A percentile compares a stretch with the other conserved stretches of the same genome.
Conservation (phyloP, 2,113 vertebrate genomes). For the Chaetorhynchus papuensis region DNA sequence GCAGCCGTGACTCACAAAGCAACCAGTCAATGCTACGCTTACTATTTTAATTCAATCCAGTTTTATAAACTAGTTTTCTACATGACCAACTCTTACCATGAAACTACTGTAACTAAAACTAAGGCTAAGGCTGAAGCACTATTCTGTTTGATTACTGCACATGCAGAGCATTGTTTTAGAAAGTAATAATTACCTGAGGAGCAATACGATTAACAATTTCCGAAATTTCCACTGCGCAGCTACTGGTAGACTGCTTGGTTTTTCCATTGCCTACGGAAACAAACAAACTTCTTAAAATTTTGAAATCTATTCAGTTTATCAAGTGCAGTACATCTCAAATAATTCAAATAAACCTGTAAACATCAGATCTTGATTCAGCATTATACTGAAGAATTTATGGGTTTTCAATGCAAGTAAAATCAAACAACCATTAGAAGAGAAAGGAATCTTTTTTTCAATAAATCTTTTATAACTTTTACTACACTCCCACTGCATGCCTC, state of each 20-base stretch:
- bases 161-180: not conserved
- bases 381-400: not conserved
- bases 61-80: not conserved
- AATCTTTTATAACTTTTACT: not conserved
- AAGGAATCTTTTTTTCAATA: not conserved
- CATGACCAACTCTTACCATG: not conserved
- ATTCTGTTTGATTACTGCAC: not conserved
- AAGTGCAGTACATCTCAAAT: not conserved
- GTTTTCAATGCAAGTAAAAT: not conserved
- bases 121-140: not conserved
- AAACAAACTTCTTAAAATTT: not conserved
- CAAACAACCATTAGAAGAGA: not conserved
- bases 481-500: not conserved
- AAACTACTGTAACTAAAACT: not conserved
- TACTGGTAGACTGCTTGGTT: constrained; percentile 36
- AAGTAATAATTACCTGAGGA: constrained; percentile 81
- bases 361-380: not conserved
- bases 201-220: constrained; percentile 92
- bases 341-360: not conserved
- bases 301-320: not conserved
- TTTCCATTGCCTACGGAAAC: constrained; percentile 60
- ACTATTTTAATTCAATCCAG: not conserved
- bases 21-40: not conserved
- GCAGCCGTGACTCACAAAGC: not conserved
- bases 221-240: constrained; percentile 82